These are phyloP conservation scores for Sinocyclocheilus grahami DNA, from an alignment of 2,113 vertebrate genomes.

Conservation along the genomic window DNA sequence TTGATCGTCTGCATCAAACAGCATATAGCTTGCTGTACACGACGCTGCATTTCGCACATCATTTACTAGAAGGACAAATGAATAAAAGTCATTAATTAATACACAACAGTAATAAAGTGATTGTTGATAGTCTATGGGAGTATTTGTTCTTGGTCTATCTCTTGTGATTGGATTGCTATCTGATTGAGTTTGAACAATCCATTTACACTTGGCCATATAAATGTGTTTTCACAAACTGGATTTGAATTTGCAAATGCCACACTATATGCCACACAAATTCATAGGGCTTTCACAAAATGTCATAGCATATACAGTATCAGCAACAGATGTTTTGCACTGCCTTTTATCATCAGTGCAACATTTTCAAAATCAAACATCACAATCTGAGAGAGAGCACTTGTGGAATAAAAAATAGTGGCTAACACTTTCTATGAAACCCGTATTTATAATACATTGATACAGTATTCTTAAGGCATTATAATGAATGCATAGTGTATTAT, in stretches of 20 bases:
- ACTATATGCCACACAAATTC: too few species aligned
- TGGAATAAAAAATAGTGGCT: too few species aligned
- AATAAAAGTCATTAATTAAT: conserved; percentile 3
- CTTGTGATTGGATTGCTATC: background rate
- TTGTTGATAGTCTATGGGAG: background rate
- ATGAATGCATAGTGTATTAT: too few species aligned
- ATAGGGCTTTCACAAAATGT: too few species aligned
- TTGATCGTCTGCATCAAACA: conserved; percentile 87
- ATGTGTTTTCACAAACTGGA: background rate
- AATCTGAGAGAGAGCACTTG: too few species aligned
- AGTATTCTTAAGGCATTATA: too few species aligned
- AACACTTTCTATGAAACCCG: too few species aligned
- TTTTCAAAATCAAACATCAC: too few species aligned
- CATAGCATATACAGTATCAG: too few species aligned
- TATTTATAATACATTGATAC: too few species aligned
- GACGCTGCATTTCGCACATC: conserved; percentile 86
- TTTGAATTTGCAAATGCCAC: background rate
- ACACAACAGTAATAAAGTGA: background rate
- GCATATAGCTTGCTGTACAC: conserved; percentile 92
- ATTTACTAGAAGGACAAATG: conserved; percentile 79
- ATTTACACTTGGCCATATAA: background rate
- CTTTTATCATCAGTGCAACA: too few species aligned
- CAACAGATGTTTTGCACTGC: too few species aligned
- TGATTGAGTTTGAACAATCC: background rate
- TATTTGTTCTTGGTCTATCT: background rate